Conservation (phyloP, 2,797 vertebrate species). For the Orientallactaga sibirica region DNA sequence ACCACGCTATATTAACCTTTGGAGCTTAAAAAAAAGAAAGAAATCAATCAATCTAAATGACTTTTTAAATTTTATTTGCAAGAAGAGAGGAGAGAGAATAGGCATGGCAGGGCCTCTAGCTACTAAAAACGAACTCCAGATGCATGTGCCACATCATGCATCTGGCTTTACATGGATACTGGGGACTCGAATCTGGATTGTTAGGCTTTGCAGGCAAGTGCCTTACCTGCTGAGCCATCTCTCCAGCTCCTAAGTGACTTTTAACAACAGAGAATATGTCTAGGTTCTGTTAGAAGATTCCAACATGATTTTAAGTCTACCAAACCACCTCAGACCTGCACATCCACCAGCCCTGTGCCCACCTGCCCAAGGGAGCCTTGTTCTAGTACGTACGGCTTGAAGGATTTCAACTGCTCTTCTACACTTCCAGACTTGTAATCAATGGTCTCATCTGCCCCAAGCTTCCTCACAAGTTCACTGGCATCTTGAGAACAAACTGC, state of each 20-base stretch:
- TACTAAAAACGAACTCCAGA: too few species aligned
- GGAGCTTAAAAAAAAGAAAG: slow-evolving; percentile 10
- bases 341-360: background rate
- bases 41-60: background rate
- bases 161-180: too few species aligned
- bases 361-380: slow-evolving; percentile 33
- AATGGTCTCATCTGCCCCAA: slow-evolving; percentile 94
- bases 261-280: background rate
- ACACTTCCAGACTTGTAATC: slow-evolving; percentile 93
- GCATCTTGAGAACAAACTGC: slow-evolving; percentile 96
- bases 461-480: slow-evolving; percentile 89
- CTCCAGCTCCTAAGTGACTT: background rate
- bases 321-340: background rate
- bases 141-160: too few species aligned
- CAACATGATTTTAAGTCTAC: background rate
- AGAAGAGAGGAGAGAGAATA: too few species aligned
- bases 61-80: too few species aligned
- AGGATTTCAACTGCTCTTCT: slow-evolving; percentile 89
- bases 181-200: too few species aligned
- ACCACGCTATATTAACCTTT: background rate
- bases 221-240: too few species aligned
- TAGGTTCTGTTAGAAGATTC: background rate
- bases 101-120: too few species aligned
- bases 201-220: too few species aligned
- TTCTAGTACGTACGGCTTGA: slow-evolving; percentile 90